Evolutionary conservation across 2,797 vertebrate species (phyloP), one percentile per base, ranked within the genome.

Genomic region (Gallinago solitaria): DNA sequence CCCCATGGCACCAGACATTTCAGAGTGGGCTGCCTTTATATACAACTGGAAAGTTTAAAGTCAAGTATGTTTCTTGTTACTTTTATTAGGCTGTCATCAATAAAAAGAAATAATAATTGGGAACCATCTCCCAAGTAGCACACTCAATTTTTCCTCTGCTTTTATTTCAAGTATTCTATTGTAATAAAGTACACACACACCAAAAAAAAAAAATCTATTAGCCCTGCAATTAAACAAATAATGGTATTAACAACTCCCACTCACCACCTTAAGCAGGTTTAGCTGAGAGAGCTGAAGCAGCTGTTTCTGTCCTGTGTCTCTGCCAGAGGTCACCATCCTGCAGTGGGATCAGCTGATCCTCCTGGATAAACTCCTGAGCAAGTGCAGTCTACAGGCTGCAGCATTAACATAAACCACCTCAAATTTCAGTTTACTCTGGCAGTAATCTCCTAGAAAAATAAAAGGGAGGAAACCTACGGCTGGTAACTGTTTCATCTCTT

Each of bases 301-400:
- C 95, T 96, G 95, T 82, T 90, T 95, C 86, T 85, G 75, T 87
- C 92, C 90, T 77, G 74, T 45, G 45, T 63, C 53, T 90, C 95
- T 96, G 92, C 95, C 93, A 96, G 92, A 96, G 95, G 95, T 96
- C 96, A 96, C 93, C 83, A 95, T 96, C 68, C 83, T 93, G 70
- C 64, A 87, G 78, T 3, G 1, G 87, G 87, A 96, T 94, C 95
- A 97, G 95, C 95, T 97, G 96, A 97, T 96, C 92, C 81, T 89
- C 81, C 89, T 94, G 93, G 90, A 96, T 96, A 92, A 96, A 95
- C 25, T 91, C 93, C 86, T 89, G 70, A 92, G 71, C 83, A 94
- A 96, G 68, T 74, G 64, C 63, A 89, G 70, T 70, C 83, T 80
- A 63, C 90, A 73, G 63, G 81, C 94, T 95, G 63, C 63, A 90